Evolutionary conservation across 1,140 invertebrate genomes (phyloP), one percentile per base, ranked within the genome.

Genomic region (Temnothorax nylanderi): DNA sequence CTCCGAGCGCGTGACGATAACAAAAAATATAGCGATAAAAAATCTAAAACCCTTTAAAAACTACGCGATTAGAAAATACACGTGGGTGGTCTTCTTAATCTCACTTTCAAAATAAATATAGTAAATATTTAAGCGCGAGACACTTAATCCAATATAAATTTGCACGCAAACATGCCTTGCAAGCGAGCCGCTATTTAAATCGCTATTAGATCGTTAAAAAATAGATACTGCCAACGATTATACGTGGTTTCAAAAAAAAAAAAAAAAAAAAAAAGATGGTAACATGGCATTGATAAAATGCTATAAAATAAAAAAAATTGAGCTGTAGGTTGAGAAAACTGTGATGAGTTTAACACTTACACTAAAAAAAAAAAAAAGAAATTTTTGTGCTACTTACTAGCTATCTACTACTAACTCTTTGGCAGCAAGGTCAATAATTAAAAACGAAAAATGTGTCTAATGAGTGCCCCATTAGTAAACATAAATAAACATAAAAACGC

Each of bases 11-110:
- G 34, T 51, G 44, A 71, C 13, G 18, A 60, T 82, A 34, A 82
- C 11, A 72, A 84, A 84, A 82, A 75, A 62, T 74, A 60, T 84
- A 62, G 62, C 32, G 21, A 75, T 84, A 84, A 75, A 84, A 74
- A 65, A 84, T 84, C 26, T 47, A 5, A 84, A n/a, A 74, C 10
- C n/a, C 10, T 6, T 21, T 58, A 47, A 75, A 84, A 84, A 58
- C 6, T 26, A 10, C 32, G 41, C 49, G 65, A 58, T 81, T 49
- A 47, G 18, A 34, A 47, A 49, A 78, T 77, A 77, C 11, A 56
- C 34, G 37, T 13, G n/a, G 78, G 41, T 49, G 13, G 1, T 84
- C 41, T 18, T 26, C 26, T 26, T 26, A 26, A 37, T 37, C 1
- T 11, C 7, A n/a, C 37, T 47, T 18, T 37, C 44, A 49, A 84